These are phyloP conservation scores for Progne subis DNA, from an alignment of 2,113 vertebrate genomes.

Conservation along the genomic window DNA sequence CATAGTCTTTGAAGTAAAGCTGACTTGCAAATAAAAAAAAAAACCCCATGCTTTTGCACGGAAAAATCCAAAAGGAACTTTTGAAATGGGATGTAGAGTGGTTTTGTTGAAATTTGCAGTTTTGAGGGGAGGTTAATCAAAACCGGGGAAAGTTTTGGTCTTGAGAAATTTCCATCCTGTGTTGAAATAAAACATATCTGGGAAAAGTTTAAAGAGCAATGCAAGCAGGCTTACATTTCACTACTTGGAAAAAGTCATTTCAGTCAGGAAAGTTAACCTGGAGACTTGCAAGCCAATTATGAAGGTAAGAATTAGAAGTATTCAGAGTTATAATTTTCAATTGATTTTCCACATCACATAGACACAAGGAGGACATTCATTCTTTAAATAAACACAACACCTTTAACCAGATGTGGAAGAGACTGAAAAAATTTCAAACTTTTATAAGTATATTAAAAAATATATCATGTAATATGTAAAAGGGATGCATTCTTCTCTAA, in stretches of 20 bases:
- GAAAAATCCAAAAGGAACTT: background rate
- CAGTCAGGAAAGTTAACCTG: background rate
- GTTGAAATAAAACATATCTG: background rate
- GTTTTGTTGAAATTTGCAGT: background rate
- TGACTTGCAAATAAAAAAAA: background rate
- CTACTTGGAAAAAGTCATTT: background rate
- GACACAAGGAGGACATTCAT: background rate
- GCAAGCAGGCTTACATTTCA: background rate
- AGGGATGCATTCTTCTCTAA: background rate
- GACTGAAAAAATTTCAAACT: background rate
- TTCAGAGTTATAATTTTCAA: background rate
- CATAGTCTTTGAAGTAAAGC: background rate
- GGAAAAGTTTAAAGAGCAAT: background rate
- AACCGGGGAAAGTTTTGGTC: background rate
- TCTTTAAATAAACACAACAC: background rate
- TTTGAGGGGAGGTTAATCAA: background rate
- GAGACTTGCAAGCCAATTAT: background rate
- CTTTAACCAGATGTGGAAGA: background rate
- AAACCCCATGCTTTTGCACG: fast-evolving
- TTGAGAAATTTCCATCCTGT: background rate
- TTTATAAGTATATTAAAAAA: background rate
- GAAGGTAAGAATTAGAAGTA: background rate
- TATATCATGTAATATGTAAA: background rate
- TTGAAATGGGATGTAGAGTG: background rate
- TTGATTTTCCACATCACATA: background rate